These are phyloP conservation scores for Melitaea cinxia DNA, from an alignment of 1,140 invertebrate genomes.

Conservation along the genomic window DNA sequence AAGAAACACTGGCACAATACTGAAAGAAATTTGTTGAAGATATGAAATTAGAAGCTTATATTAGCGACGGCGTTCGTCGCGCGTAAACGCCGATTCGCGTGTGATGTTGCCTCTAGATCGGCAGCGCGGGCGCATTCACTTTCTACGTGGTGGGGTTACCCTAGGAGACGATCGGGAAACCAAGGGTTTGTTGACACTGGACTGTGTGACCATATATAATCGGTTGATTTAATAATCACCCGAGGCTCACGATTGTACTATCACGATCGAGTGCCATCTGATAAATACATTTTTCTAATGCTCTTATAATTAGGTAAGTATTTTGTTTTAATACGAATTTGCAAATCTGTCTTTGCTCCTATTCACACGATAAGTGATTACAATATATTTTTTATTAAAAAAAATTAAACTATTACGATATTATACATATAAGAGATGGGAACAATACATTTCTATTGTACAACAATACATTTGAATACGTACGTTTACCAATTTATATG, in stretches of 20 bases:
- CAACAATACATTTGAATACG: too few relatives aligned
- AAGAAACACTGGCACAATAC: conserved; percentile 50
- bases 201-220: conserved; percentile 42
- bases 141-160: conserved; percentile 63
- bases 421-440: too few relatives aligned
- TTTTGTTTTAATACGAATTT: too few relatives aligned
- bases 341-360: too few relatives aligned
- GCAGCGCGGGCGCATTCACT: conserved; percentile 58
- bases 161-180: conserved; percentile 51
- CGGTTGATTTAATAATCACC: conserved; percentile 36
- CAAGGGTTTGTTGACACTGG: conserved; percentile 63
- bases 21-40: conserved; percentile 33
- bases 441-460: too few relatives aligned
- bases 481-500: too few relatives aligned
- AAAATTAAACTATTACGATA: too few relatives aligned
- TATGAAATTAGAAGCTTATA: conserved; percentile 40
- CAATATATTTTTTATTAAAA: too few relatives aligned
- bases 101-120: conserved; percentile 24
- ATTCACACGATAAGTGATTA: too few relatives aligned
- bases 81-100: conserved; percentile 59
- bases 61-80: conserved; percentile 58
- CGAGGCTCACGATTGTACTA: conserved; percentile 14
- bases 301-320: too few relatives aligned
- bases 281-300: not conserved
- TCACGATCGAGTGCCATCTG: not conserved